Percentiles rank a stretch among this genome's conserved stretches.
Conservation (phyloP, 2,888 invertebrate genomes). For the Eubasilissa splendida region DNA sequence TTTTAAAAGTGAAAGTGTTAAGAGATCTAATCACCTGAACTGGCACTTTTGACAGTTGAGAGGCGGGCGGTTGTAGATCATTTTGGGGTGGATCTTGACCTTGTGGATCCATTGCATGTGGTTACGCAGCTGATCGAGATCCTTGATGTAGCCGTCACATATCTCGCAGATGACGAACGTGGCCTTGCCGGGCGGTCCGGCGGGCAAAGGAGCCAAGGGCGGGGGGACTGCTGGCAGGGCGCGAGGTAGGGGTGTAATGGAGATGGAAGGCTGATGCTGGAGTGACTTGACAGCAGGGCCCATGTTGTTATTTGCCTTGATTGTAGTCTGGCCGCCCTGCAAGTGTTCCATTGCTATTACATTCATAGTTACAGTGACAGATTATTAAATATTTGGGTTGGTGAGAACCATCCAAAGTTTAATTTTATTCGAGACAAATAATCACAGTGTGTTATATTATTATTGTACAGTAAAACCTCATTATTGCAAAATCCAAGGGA, state of each 20-base stretch:
- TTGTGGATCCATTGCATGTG: constrained; percentile 99
- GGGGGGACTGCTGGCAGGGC: constrained; percentile 74
- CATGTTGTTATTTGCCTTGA: constrained; percentile 14
- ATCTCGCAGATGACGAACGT: constrained; percentile 90
- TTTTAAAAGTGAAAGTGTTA: too few relatives aligned
- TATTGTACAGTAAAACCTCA: too few relatives aligned
- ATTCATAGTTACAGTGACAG: too few relatives aligned
- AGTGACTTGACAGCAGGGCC: constrained; percentile 36
- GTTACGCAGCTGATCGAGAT: constrained; percentile 92
- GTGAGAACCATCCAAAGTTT: too few relatives aligned
- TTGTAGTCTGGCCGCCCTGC: constrained; percentile 42
- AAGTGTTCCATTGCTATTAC: neutral
- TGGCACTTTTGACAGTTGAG: constrained; percentile 97
- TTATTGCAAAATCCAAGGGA: too few relatives aligned
- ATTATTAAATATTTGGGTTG: too few relatives aligned
- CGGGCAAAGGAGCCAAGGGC: constrained; percentile 65
- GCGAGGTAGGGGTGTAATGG: constrained; percentile 89
- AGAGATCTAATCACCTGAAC: constrained; percentile 62
- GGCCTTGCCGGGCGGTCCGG: constrained; percentile 76
- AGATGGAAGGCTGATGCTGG: constrained; percentile 88
- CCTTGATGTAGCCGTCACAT: constrained; percentile 97
- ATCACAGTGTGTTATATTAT: too few relatives aligned
- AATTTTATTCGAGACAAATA: too few relatives aligned
- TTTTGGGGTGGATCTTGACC: constrained; percentile 96
- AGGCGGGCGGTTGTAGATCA: constrained; percentile 95